Conservation (phyloP, 2,113 vertebrate species). For the Rostratula benghalensis region DNA sequence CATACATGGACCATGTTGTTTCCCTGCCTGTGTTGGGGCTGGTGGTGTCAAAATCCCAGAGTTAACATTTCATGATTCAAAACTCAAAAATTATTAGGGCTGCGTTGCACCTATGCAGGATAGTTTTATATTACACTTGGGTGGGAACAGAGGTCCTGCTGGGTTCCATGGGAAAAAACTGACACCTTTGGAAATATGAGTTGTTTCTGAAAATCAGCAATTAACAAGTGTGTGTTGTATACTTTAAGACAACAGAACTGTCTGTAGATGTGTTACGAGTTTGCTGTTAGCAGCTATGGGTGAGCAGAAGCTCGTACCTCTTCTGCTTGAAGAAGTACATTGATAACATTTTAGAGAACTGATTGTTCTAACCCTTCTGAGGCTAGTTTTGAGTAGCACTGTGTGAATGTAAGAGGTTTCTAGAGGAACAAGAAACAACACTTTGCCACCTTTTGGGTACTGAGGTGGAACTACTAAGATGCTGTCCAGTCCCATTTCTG, state of each 20-base stretch:
- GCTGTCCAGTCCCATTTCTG: not conserved
- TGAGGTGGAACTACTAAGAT: not conserved
- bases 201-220: not conserved
- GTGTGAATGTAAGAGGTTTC: not conserved
- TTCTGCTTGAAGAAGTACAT: not conserved
- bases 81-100: not conserved
- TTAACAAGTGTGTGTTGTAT: not conserved
- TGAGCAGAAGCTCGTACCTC: not conserved
- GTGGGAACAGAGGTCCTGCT: not conserved
- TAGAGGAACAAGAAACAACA: not conserved
- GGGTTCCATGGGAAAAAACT: not conserved
- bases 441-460: not conserved
- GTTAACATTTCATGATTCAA: not conserved
- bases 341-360: not conserved
- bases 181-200: not conserved
- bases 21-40: not conserved
- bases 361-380: not conserved
- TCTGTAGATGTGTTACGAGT: not conserved
- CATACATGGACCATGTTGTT: not conserved
- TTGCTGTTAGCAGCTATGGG: not conserved
- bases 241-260: not conserved
- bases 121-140: not conserved
- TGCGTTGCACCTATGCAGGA: rapidly evolving
- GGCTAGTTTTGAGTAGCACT: not conserved
- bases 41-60: not conserved